Conservation (phyloP, 2,888 invertebrate genomes). For the Eilema depressum region DNA sequence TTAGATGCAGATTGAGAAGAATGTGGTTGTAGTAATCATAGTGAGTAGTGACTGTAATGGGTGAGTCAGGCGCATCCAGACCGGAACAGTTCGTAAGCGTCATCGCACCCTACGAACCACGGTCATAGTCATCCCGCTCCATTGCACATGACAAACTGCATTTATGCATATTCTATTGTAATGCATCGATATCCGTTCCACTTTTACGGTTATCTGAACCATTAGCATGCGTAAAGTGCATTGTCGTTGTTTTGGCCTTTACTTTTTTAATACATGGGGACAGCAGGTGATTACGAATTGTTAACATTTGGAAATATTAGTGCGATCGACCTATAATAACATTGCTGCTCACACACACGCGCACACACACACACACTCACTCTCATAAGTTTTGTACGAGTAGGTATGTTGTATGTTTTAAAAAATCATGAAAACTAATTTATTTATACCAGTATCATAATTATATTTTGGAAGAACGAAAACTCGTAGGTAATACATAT, state of each 20-base stretch:
- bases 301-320: not conserved
- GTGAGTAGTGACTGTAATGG: conserved; percentile 30
- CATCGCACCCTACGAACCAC: conserved; percentile 50
- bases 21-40: not conserved
- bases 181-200: conserved; percentile 81
- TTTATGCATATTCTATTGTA: conserved; percentile 62
- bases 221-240: conserved; percentile 55
- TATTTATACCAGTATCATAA: not conserved
- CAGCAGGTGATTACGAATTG: conserved; percentile 34
- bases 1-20: conserved; percentile 4
- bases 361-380: not conserved
- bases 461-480: not conserved
- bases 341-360: not conserved
- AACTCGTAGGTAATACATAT: not conserved
- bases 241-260: conserved; percentile 47
- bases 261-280: conserved; percentile 29
- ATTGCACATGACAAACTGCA: conserved; percentile 63
- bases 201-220: conserved; percentile 68
- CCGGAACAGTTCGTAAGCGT: conserved; percentile 65
- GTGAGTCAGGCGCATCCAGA: conserved; percentile 64
- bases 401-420: too few species aligned
- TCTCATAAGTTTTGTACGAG: too few species aligned
- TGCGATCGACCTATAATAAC: not conserved
- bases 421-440: not conserved
- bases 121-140: conserved; percentile 75